Conservation (phyloP, 2,113 vertebrate species). For the Mobula birostris region DNA sequence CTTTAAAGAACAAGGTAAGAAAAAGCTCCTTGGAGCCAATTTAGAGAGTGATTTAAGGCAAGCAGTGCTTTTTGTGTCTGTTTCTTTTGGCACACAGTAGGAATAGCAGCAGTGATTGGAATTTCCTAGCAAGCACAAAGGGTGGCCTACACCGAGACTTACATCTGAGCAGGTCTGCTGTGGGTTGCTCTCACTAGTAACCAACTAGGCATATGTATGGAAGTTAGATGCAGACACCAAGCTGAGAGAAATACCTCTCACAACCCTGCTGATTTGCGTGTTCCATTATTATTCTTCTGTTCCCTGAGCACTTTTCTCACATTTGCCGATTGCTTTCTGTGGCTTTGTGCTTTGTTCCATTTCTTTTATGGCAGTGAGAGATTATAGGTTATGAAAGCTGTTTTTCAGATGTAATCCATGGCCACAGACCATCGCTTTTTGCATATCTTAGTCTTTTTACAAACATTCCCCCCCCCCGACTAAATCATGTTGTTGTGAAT, state of each 20-base stretch:
- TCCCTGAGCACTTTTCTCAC: slow-evolving; percentile 28
- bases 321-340: slow-evolving; percentile 32
- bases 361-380: slow-evolving; percentile 11
- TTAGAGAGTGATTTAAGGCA: slow-evolving; percentile 88
- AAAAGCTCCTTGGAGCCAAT: slow-evolving; percentile 84
- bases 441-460: not conserved
- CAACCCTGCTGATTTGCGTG: slow-evolving; percentile 20
- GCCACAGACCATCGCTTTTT: not conserved
- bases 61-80: slow-evolving; percentile 54
- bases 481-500: not conserved
- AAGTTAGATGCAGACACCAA: slow-evolving; percentile 20
- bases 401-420: slow-evolving; percentile 23
- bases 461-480: not conserved
- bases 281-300: slow-evolving; percentile 33
- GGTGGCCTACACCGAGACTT: slow-evolving; percentile 47
- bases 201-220: slow-evolving; percentile 17
- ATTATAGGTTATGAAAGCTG: slow-evolving; percentile 28
- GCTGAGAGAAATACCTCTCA: slow-evolving; percentile 18
- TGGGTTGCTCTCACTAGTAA: slow-evolving; percentile 7
- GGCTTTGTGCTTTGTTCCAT: slow-evolving; percentile 21
- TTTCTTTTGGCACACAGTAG: slow-evolving; percentile 62
- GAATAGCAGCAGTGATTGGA: slow-evolving; percentile 57
- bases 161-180: slow-evolving; percentile 38
- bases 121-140: slow-evolving; percentile 47
- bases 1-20: slow-evolving; percentile 80